Evolutionary conservation across 2,888 invertebrate genomes (phyloP).

Genomic region (Shargacucullia verbasci): DNA sequence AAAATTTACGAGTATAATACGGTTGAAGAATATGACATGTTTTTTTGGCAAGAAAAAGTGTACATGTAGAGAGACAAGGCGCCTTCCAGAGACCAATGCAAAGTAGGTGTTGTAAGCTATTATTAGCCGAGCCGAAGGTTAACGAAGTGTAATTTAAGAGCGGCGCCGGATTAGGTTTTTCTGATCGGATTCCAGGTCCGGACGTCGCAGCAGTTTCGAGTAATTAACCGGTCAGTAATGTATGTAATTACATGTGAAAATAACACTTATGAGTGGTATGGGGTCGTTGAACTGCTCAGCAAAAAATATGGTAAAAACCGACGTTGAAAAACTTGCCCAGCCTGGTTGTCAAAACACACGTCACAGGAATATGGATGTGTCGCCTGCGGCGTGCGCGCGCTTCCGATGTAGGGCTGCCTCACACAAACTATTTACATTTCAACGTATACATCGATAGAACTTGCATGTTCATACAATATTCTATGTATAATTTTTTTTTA

Average conservation of each 20-base stretch:
- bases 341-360: conserved; percentile 83
- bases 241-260: conserved; percentile 84
- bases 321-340: conserved; percentile 71
- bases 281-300: conserved; percentile 74
- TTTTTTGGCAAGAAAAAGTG: conserved; percentile 78
- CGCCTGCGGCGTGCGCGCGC: conserved; percentile 72
- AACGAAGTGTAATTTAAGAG: conserved; percentile 76
- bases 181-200: conserved; percentile 68
- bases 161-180: conserved; percentile 78
- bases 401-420: conserved; percentile 61
- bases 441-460: neutral
- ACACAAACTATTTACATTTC: conserved; percentile 3
- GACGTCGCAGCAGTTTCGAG: conserved; percentile 78
- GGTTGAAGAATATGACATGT: conserved; percentile 65
- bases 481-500: too few species aligned
- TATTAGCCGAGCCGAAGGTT: conserved; percentile 71
- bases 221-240: conserved; percentile 84
- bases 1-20: conserved; percentile 57
- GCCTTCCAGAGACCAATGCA: conserved; percentile 61
- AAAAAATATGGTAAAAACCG: conserved; percentile 73
- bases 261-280: conserved; percentile 71
- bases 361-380: conserved; percentile 86
- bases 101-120: conserved; percentile 59
- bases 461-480: neutral
- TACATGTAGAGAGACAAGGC: conserved; percentile 76